phyloP scores from a whole-genome alignment of 2,113 vertebrate genomes.

The Odocoileus virginianus region DNA sequence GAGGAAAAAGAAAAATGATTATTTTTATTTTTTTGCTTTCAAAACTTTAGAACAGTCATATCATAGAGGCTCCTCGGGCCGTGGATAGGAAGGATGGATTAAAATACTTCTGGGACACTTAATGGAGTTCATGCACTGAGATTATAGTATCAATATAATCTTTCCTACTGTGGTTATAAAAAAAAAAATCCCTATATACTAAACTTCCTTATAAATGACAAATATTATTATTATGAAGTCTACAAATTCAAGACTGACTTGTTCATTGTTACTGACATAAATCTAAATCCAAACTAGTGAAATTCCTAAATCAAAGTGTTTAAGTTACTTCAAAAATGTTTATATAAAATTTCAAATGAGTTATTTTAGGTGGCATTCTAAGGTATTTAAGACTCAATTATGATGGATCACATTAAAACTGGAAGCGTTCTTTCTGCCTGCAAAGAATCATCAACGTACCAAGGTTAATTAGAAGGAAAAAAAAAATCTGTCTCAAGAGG shows the following conservation, averaged over 20 bases:
- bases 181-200: neutral
- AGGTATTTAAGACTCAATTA: neutral
- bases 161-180: neutral
- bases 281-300: neutral
- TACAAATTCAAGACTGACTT: neutral
- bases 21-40: neutral
- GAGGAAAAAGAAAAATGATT: constrained; percentile 53
- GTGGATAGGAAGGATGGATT: neutral
- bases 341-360: neutral
- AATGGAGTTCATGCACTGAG: neutral
- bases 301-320: neutral
- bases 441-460: neutral
- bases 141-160: neutral
- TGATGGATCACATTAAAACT: neutral
- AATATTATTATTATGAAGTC: neutral
- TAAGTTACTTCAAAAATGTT: neutral
- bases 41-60: neutral
- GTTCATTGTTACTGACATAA: neutral
- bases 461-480: neutral
- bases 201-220: neutral
- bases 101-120: neutral
- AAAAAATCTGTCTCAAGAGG: neutral
- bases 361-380: neutral
- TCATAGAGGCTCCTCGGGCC: neutral
- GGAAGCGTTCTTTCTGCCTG: neutral